Evolutionary conservation across 2,888 invertebrate genomes (phyloP).

Genomic region (Uloborus plumipes): DNA sequence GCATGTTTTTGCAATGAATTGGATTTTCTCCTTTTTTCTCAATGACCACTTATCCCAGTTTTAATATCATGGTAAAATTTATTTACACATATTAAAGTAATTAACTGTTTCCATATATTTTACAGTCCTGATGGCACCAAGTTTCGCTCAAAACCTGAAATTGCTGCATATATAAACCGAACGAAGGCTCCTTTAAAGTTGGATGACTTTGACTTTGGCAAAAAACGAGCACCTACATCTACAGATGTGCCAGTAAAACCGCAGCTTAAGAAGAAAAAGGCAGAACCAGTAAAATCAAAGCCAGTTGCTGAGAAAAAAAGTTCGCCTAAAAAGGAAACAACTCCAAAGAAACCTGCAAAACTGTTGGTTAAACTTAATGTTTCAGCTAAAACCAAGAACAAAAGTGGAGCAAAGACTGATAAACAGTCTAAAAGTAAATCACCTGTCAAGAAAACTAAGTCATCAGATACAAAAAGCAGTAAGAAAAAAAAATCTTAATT

Average conservation of each 20-base stretch:
- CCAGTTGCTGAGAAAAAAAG: conserved; percentile 15
- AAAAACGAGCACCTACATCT: conserved; percentile 5
- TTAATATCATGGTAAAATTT: no score
- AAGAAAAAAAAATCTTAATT: conserved; percentile 30
- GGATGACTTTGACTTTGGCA: conserved; percentile 49
- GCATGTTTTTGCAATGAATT: no score
- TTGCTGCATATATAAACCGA: conserved; percentile 36
- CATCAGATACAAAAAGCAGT: conserved; percentile 6
- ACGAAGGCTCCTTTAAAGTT: conserved; percentile 48
- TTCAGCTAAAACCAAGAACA: conserved; percentile 11
- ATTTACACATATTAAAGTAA: no score
- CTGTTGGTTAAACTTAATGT: conserved; percentile 37
- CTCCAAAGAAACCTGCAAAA: conserved; percentile 31
- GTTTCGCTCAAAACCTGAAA: conserved; percentile 52
- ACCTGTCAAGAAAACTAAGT: conserved; percentile 9
- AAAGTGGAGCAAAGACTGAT: conserved; percentile 9
- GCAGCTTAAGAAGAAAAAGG: conserved; percentile 12
- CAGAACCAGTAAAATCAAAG: conserved; percentile 18
- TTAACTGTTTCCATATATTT: background rate
- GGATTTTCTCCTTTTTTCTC: no score
- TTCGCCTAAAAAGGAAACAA: background rate
- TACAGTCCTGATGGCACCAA: conserved; percentile 51
- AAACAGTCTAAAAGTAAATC: conserved; percentile 11
- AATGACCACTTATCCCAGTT: no score
- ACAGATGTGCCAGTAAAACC: background rate